These are phyloP conservation scores for Linepithema humile DNA, from an alignment of 1,140 invertebrate genomes.

Conservation along the genomic window DNA sequence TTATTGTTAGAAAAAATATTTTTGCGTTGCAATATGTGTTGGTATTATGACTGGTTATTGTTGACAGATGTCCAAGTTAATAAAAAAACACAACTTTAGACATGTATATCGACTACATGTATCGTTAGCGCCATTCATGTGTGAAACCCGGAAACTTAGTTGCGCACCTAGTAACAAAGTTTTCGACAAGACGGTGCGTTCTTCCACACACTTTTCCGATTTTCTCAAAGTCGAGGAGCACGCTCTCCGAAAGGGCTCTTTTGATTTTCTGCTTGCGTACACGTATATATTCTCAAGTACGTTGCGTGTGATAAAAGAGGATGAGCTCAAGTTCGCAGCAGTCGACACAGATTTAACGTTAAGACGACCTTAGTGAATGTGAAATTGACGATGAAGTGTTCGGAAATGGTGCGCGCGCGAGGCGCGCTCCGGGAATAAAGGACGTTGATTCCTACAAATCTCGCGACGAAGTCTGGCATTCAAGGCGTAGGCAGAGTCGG, in stretches of 20 bases:
- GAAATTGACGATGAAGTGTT: constrained; percentile 9
- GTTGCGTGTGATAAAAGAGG: neutral
- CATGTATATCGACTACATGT: too few relatives aligned
- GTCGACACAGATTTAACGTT: constrained; percentile 8
- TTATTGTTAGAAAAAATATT: too few relatives aligned
- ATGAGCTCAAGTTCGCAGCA: constrained; percentile 1
- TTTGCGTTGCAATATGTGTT: too few relatives aligned
- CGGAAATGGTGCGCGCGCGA: neutral
- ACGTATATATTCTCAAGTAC: neutral
- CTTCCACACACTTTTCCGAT: neutral
- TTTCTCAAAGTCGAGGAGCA: neutral
- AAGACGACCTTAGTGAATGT: constrained; percentile 10
- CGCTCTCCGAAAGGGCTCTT: neutral
- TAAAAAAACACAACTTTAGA: too few relatives aligned
- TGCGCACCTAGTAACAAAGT: too few relatives aligned
- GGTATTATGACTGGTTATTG: too few relatives aligned
- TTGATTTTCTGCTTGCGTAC: constrained; percentile 3
- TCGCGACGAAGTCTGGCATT: constrained; percentile 43
- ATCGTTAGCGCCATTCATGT: too few relatives aligned
- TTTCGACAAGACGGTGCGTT: neutral
- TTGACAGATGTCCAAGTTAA: too few relatives aligned
- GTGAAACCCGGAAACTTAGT: too few relatives aligned
- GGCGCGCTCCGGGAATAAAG: neutral
- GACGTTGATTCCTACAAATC: constrained; percentile 59
- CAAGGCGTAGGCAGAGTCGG: constrained; percentile 53